Evolutionary conservation across 1,140 invertebrate genomes (phyloP), one percentile per base, ranked within the genome.

Genomic region (Pogonognathellus flavescens): DNA sequence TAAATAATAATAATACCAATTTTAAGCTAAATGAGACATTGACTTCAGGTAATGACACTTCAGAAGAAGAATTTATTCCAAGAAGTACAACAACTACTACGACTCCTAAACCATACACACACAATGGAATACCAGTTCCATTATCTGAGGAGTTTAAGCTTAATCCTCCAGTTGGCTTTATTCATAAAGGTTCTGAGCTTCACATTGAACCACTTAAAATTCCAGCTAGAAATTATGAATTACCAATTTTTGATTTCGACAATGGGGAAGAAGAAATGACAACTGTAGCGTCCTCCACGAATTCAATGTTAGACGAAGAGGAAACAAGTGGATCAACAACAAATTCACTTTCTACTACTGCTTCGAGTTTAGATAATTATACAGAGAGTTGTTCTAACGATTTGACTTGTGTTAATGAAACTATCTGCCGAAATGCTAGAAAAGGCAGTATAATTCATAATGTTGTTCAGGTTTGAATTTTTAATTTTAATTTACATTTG

Each of bases 201-300:
- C 25, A 84, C 20, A 8, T 80, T 0, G 72, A 85, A 49, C 57
- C 76, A 18, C 41, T 87, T 25, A n/a, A 59, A 31, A 18, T 84
- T 14, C 86, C 83, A 13, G 83, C 84, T 41, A 84, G 82, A 80
- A 50, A 80, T 25, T 87, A 87, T 52, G 80, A 85, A 80, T 16
- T 70, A 4, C 86, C 86, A 4, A 1, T 18, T 3, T 72, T 86
- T 5, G 41, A 57, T 22, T 72, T 83, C 3, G 55, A 70, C 11
- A 50, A 59, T 50, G 20, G n/a, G 5, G 41, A 22, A 10, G 76
- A 59, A 50, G 2, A 10, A 9, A 10, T 13, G 3, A 22, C 49
- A 7, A 50, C 14, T 20, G 6, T 11, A 18, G 16, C 4, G 1
- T 0, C 70, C 16, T 49, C 70, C 2, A 76, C 4, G 14, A 11